Percentiles rank a stretch among this genome's conserved stretches.
These are phyloP conservation scores for Aphelocoma coerulescens DNA, from an alignment of 2,113 vertebrate species.

Conservation along the genomic window DNA sequence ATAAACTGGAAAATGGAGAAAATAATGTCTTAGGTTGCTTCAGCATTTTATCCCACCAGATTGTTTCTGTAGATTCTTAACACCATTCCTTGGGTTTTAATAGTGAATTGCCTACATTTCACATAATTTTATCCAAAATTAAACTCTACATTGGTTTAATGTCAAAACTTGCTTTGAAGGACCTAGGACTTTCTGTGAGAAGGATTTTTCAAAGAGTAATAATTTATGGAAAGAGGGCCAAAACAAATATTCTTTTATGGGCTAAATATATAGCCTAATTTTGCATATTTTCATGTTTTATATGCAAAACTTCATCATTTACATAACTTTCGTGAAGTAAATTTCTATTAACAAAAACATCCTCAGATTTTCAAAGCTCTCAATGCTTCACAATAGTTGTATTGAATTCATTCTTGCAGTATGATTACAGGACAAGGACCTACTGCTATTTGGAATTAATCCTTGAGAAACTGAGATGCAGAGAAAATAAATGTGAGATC, in stretches of 20 bases:
- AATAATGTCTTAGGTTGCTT: not conserved
- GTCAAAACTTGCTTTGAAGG: not conserved
- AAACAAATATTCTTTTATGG: not conserved
- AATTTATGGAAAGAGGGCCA: not conserved
- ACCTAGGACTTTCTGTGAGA: not conserved
- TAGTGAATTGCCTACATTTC: not conserved
- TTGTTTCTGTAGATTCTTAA: not conserved
- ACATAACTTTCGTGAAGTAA: not conserved
- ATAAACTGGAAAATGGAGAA: not conserved
- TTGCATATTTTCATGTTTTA: not conserved
- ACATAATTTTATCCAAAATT: not conserved
- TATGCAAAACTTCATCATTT: not conserved
- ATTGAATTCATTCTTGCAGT: not conserved
- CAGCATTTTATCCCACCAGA: not conserved
- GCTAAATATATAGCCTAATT: not conserved
- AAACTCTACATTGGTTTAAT: not conserved
- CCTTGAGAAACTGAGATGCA: not conserved
- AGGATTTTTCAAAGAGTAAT: not conserved
- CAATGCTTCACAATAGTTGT: not conserved
- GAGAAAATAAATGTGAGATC: not conserved
- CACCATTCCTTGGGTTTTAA: not conserved
- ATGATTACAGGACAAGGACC: not conserved
- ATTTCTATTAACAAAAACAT: not conserved
- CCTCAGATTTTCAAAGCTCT: not conserved
- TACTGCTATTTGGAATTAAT: not conserved